Conservation (phyloP, 64 coral and sea anemone genomes). For the Astreopora myriophthalma region DNA sequence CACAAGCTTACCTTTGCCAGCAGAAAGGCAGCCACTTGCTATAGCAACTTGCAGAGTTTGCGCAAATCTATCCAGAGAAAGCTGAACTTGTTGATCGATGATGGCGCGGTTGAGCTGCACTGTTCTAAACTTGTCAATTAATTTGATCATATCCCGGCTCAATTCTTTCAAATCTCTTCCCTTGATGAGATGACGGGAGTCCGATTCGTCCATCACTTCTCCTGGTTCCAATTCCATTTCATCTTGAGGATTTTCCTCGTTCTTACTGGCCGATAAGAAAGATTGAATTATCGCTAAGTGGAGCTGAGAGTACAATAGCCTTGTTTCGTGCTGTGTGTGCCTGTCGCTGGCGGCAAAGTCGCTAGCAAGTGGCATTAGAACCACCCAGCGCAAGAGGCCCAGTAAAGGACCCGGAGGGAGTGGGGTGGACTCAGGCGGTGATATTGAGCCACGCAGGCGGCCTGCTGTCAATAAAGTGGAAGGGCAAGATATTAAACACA, state of each 20-base stretch:
- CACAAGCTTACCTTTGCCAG: conserved; percentile 64
- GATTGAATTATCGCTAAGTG: conserved; percentile 86
- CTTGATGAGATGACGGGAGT: conserved; percentile 55
- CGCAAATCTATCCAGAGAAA: conserved; percentile 84
- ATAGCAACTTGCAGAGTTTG: conserved; percentile 91
- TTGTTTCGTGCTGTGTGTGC: background rate
- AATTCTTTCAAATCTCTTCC: conserved; percentile 70
- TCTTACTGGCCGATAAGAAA: conserved; percentile 57
- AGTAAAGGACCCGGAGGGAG: conserved; percentile 59
- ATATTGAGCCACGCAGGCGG: background rate
- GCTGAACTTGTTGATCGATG: conserved; percentile 57
- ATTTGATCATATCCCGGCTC: conserved; percentile 12
- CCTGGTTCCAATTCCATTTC: conserved; percentile 95
- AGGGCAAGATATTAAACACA: conserved; percentile 70
- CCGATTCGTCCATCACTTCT: conserved; percentile 87
- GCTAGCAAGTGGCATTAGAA: conserved; percentile 70
- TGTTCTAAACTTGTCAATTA: conserved; percentile 46
- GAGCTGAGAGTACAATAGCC: conserved; percentile 77
- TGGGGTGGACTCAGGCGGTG: background rate
- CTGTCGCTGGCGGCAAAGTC: background rate
- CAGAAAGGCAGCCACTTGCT: conserved; percentile 81
- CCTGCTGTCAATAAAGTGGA: background rate
- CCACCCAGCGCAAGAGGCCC: conserved; percentile 84
- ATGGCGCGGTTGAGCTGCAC: conserved; percentile 19
- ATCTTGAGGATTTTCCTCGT: conserved; percentile 70